Conservation (phyloP, 1,140 invertebrate species). For the Andricus grossulariae region DNA sequence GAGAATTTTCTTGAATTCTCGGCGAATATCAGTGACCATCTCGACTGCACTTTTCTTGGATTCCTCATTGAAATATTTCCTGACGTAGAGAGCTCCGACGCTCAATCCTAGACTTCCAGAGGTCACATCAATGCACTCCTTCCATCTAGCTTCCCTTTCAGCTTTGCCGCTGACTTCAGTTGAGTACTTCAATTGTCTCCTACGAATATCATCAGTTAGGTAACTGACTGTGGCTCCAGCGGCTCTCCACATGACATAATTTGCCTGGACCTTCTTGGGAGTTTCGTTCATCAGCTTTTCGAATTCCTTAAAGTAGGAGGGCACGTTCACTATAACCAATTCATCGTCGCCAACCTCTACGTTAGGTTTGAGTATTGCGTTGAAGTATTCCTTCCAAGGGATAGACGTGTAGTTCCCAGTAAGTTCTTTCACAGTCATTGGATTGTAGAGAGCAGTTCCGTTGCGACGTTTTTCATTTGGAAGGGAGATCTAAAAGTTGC, state of each 20-base stretch:
- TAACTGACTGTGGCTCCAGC: conserved; percentile 84
- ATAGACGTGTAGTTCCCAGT: conserved; percentile 85
- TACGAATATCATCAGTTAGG: conserved; percentile 83
- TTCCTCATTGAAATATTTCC: conserved; percentile 77
- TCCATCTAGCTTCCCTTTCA: conserved; percentile 82
- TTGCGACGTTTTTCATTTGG: conserved; percentile 94
- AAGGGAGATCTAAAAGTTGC: conserved; percentile 84
- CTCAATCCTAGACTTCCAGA: conserved; percentile 84
- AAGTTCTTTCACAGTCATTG: conserved; percentile 88
- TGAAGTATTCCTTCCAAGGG: conserved; percentile 89
- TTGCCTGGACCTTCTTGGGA: conserved; percentile 81
- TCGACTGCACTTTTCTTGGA: conserved; percentile 77
- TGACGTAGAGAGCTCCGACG: conserved; percentile 78
- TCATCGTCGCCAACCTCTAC: conserved; percentile 82
- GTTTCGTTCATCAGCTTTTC: conserved; percentile 78
- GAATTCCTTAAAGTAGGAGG: conserved; percentile 84
- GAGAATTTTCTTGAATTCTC: conserved; percentile 78
- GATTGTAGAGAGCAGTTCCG: conserved; percentile 93
- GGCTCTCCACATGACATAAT: conserved; percentile 83
- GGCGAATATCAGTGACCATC: conserved; percentile 82
- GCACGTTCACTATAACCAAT: conserved; percentile 87
- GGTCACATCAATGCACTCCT: conserved; percentile 87
- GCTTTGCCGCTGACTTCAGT: conserved; percentile 85
- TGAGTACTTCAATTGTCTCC: conserved; percentile 84
- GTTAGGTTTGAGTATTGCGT: conserved; percentile 81